Percentiles rank a stretch among this genome's conserved stretches.
phyloP scores from a whole-genome alignment of 2,113 vertebrate genomes.

The Mobula birostris region DNA sequence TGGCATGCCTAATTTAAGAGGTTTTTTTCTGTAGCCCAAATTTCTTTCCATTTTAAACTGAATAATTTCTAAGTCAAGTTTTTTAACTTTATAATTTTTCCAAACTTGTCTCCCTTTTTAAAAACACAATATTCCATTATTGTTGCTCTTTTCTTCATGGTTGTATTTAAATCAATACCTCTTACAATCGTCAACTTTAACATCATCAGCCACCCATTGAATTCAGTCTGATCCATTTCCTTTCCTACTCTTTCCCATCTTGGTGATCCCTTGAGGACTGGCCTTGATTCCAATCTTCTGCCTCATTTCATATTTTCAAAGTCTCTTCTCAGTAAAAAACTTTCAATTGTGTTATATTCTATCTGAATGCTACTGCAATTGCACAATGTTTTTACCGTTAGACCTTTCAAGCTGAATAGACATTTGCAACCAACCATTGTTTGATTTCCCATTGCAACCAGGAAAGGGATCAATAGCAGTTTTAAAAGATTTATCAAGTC shows the following conservation, averaged over 20 bases:
- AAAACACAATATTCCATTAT: neutral
- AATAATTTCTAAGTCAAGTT: no score
- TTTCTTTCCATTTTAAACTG: no score
- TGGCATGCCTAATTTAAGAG: no score
- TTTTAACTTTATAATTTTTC: no score
- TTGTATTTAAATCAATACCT: neutral
- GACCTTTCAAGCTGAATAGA: slow-evolving; percentile 1
- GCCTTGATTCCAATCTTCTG: neutral
- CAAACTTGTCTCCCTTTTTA: no score
- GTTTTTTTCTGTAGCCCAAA: no score
- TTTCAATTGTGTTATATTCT: neutral
- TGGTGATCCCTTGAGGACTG: neutral
- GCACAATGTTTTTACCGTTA: neutral
- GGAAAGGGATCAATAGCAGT: neutral
- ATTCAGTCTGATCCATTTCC: neutral
- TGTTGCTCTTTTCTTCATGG: neutral
- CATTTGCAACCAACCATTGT: neutral
- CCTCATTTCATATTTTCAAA: neutral
- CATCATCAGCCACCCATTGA: neutral
- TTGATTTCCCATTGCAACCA: neutral
- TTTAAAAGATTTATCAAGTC: neutral
- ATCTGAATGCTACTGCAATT: neutral
- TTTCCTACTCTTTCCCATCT: neutral
- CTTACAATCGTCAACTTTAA: neutral
- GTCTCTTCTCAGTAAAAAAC: neutral